Evolutionary conservation across 2,888 invertebrate species (phyloP).

Genomic region (Tryphoninae sp.): DNA sequence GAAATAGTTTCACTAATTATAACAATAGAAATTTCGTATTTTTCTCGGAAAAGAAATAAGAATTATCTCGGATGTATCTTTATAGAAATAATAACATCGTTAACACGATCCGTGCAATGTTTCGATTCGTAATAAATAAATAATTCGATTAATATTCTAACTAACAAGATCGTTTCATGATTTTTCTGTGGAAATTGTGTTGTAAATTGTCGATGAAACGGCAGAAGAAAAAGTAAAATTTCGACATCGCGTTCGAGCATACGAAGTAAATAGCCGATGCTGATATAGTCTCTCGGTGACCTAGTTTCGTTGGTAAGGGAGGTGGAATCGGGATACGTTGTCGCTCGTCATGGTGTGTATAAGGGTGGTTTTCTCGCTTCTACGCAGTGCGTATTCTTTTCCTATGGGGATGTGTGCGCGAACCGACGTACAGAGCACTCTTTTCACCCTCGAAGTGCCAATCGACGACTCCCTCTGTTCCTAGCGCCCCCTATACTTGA

Average conservation of each 20-base stretch:
- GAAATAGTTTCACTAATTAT: too few species aligned
- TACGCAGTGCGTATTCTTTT: slow-evolving; percentile 74
- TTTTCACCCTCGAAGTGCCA: slow-evolving; percentile 56
- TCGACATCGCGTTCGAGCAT: slow-evolving; percentile 1
- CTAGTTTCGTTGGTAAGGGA: slow-evolving; percentile 68
- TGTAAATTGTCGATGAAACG: slow-evolving; percentile 10
- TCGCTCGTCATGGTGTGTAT: slow-evolving; percentile 45
- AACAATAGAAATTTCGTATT: too few species aligned
- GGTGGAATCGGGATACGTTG: slow-evolving; percentile 71
- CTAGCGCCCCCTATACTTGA: slow-evolving; percentile 23
- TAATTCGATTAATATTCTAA: background rate
- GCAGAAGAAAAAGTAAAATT: slow-evolving; percentile 26
- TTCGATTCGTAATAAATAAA: background rate
- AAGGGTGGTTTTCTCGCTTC: slow-evolving; percentile 64
- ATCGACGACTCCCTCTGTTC: slow-evolving; percentile 24
- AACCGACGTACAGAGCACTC: slow-evolving; percentile 41
- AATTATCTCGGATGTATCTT: too few species aligned
- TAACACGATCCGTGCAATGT: background rate
- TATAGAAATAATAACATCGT: too few species aligned
- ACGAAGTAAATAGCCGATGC: slow-evolving; percentile 35
- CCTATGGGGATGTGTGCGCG: slow-evolving; percentile 9
- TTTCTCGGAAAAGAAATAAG: too few species aligned
- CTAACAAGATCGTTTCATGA: background rate
- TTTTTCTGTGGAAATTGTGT: slow-evolving; percentile 4
- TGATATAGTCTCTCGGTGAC: slow-evolving; percentile 66